A percentile compares a stretch with the other conserved stretches of the same genome.
These are phyloP conservation scores for Neogale vison DNA, from an alignment of 2,113 vertebrate genomes.

Conservation along the genomic window DNA sequence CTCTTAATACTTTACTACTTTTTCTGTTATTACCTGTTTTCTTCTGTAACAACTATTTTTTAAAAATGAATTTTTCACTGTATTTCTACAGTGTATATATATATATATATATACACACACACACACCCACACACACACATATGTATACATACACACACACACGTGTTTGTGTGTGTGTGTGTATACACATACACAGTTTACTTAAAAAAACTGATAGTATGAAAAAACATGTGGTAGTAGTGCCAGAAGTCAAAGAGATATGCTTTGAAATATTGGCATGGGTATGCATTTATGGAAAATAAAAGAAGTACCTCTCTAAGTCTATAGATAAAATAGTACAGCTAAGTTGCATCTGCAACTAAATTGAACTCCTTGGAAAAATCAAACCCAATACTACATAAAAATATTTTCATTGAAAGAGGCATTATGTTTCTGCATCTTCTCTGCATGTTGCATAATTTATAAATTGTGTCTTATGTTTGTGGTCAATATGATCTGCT, in stretches of 20 bases:
- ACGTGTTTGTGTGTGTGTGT: no score
- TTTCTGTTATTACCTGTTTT: background rate
- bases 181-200: background rate
- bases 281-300: background rate
- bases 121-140: no score
- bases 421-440: background rate
- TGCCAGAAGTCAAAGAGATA: background rate
- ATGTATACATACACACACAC: no score
- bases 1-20: background rate
- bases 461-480: constrained; percentile 45
- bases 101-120: no score
- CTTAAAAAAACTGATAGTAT: background rate
- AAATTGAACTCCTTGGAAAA: constrained; percentile 13
- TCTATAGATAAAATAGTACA: background rate
- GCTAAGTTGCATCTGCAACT: background rate
- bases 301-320: background rate
- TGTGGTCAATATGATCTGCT: constrained; percentile 59
- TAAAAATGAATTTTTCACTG: background rate
- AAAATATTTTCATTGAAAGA: constrained; percentile 29
- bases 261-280: background rate
- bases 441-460: constrained; percentile 49
- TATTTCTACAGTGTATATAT: background rate
- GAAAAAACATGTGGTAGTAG: background rate
- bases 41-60: background rate
- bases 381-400: constrained; percentile 9